Base-by-base conservation (phyloP, 1,140 invertebrate genomes). In the Caenorhabditis inopinata region DNA sequence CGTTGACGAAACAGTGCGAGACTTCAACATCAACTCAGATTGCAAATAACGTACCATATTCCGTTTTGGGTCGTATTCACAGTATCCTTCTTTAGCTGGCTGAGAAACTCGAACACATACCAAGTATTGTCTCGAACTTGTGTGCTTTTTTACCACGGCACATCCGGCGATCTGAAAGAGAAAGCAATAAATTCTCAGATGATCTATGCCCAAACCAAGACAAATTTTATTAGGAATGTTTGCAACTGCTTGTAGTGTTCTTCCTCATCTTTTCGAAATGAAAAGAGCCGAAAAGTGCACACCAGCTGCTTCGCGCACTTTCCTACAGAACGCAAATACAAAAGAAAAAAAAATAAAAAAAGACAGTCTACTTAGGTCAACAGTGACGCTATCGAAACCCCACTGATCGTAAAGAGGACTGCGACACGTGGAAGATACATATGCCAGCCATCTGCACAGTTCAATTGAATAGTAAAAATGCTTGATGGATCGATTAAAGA, bases 241-340 rank as follows among this genome's bases (percentile, higher is more conserved):
- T 32, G 14, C n/a, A 58, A 32, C 58, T 68, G 11, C 38, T 68
- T 68, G 58, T 32, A 68, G 58, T 68, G 58, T 68, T 68, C 58
- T 42, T 42, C n/a, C 21, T 68, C 27, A 51, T 58, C 23, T 51
- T 51, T 58, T 58, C 53, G 27, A 58, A 32, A 58, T 16, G n/a
- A 68, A 38, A 68, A 68, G 21, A 68, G 32, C 58, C 58, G 58
- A 68, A 68, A 68, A 68, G 58, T 68, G 58, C 58, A 68, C 58
- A 68, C 32, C 58, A 68, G 58, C 58, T 68, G 58, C 32, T 68
- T 35, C 58, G 29, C 32, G 58, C 32, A 38, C 58, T 68, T 68
- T 68, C 23, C 53, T 3, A 32, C n/a, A 38, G 29, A 21, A 38
- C 58, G 27, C 58, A 68, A 5, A n/a, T 1, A 3, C 14, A 14